Evolutionary conservation across 2,113 vertebrate genomes (phyloP).

Genomic region (Varanus salvator): DNA sequence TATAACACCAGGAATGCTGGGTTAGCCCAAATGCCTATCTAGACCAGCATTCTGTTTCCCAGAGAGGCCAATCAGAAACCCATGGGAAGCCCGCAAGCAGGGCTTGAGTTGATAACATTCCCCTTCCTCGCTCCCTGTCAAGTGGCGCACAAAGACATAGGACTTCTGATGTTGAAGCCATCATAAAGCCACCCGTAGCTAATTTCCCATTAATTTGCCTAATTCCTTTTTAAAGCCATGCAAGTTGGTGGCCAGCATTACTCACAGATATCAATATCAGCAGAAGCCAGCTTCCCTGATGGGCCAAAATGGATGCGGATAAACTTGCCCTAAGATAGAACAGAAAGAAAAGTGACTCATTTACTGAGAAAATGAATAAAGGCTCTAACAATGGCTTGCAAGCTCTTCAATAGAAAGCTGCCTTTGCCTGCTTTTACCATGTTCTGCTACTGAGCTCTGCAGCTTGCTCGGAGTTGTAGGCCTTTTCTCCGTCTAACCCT

Average conservation of each 20-base stretch:
- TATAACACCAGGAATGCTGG: background rate
- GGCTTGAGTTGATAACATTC: background rate
- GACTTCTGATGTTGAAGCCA: background rate
- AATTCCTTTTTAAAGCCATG: background rate
- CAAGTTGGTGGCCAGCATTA: slow-evolving; percentile 34
- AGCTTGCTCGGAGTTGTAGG: too few relatives aligned
- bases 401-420: background rate
- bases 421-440: background rate
- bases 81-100: background rate
- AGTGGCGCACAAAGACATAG: background rate
- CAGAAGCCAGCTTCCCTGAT: slow-evolving; percentile 89
- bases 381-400: background rate
- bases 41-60: background rate
- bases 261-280: slow-evolving; percentile 95
- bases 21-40: background rate
- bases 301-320: slow-evolving; percentile 95
- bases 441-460: background rate
- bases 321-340: slow-evolving; percentile 87
- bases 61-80: background rate
- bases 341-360: slow-evolving; percentile 26
- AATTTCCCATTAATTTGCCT: background rate
- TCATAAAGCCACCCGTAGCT: background rate
- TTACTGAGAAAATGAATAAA: slow-evolving; percentile 1
- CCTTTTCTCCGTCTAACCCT: too few relatives aligned
- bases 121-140: background rate